Evolutionary conservation across 2,888 invertebrate genomes (phyloP).

Genomic region (Ariolimax columbianus): DNA sequence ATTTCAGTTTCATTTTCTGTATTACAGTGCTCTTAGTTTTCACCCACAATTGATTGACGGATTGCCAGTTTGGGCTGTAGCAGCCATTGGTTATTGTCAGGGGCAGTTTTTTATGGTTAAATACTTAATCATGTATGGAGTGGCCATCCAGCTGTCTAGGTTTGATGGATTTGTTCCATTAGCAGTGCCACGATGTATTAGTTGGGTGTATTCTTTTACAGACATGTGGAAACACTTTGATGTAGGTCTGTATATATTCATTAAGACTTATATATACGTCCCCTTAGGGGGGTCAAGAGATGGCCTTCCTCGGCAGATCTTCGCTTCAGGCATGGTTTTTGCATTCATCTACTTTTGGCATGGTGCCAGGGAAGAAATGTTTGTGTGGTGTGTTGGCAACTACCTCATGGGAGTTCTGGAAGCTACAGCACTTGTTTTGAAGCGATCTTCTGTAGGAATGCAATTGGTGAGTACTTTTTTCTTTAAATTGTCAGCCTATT

Average conservation of each 20-base stretch:
- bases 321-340: conserved; percentile 88
- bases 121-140: conserved; percentile 93
- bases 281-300: conserved; percentile 82
- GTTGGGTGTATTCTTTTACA: conserved; percentile 93
- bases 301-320: conserved; percentile 79
- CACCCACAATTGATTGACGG: conserved; percentile 81
- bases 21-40: conserved; percentile 87
- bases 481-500: neutral
- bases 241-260: conserved; percentile 92
- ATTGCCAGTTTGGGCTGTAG: conserved; percentile 86
- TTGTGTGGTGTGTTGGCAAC: conserved; percentile 93
- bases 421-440: neutral
- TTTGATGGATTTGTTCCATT: conserved; percentile 84
- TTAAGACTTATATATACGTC: conserved; percentile 91
- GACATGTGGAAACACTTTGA: conserved; percentile 98
- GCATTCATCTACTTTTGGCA: conserved; percentile 94
- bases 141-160: conserved; percentile 86
- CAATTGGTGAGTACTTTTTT: conserved; percentile 35
- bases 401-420: conserved; percentile 82
- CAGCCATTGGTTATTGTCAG: conserved; percentile 92
- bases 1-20: conserved; percentile 87
- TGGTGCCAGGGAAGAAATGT: conserved; percentile 87
- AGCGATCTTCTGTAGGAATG: conserved; percentile 5
- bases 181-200: conserved; percentile 90
- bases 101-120: conserved; percentile 95